Evolutionary conservation across 1,140 invertebrate species (phyloP), one percentile per base, ranked within the genome.

Genomic region (Drosophila miranda): DNA sequence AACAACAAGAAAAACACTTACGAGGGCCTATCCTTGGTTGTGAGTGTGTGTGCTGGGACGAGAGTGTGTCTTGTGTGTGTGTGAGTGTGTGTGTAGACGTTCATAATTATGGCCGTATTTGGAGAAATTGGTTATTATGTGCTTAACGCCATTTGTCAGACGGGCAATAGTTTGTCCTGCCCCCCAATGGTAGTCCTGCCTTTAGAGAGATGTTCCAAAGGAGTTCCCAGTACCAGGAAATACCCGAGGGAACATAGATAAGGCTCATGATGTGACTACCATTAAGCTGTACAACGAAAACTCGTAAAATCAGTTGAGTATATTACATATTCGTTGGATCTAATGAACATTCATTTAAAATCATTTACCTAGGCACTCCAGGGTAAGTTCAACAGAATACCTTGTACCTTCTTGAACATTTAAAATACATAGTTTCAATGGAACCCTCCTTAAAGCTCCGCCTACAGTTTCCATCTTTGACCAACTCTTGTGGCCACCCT

Each of bases 61-160:
- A 43, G 6, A 43, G 23, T 19, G 11, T n/a, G n/a, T n/a, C n/a
- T n/a, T n/a, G n/a, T n/a, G n/a, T n/a, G n/a, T n/a, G n/a, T n/a
- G n/a, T n/a, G n/a, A n/a, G n/a, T n/a, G n/a, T n/a, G n/a, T n/a
- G n/a, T 34, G 71, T 42, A 62, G 75, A 69, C 78, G 75, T 77
- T 88, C 84, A 88, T 88, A 88, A 88, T 88, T 88, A 88, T 88
- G 83, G 67, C 43, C 68, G 83, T 88, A 88, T 88, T 88, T 79
- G 73, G 79, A 78, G 78, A 88, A 88, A 88, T 88, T 88, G 83
- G 83, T 88, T 88, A 88, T 88, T 88, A 88, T 88, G 83, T 88
- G 83, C 78, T 87, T 83, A 88, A 88, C 83, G 73, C 78, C 79
- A 88, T 88, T 88, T 88, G 84, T 83, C 83, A 83, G 83, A 76